Base-by-base conservation (phyloP, 2,888 invertebrate species). In the Embidobia sp. region DNA sequence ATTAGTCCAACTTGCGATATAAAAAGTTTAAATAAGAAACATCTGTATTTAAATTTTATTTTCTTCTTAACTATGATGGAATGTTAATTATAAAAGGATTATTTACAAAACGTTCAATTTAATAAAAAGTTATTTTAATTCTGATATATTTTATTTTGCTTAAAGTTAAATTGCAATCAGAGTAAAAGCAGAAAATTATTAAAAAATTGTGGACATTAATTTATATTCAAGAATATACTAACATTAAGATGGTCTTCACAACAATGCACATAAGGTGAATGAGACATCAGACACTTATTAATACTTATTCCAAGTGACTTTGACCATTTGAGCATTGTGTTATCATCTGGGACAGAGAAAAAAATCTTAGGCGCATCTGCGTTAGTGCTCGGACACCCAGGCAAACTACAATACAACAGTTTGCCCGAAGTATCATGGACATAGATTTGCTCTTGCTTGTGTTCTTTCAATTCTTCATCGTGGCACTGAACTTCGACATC, bases 201-300 rank as follows among this genome's bases (percentile, higher is more conserved):
- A n/a, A n/a, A n/a, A n/a, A n/a, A n/a, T n/a, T n/a, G n/a, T n/a
- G n/a, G n/a, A n/a, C n/a, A n/a, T n/a, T n/a, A n/a, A n/a, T n/a
- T n/a, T n/a, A n/a, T n/a, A n/a, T n/a, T n/a, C 13, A 44, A 19
- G 27, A 27, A 16, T 29, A 48, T 35, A 63, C 64, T 66, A 19
- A 66, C 66, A 35, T 66, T 31, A 44, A 66, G 53, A 53, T 66
- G 66, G 33, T 66, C 66, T n/a, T 66, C 53, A 31, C 66, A 66
- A 10, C 66, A 66, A 16, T 66, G 46, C 0, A 66, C 46, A 6
- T 11, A 19, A 19, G 66, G 55, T 6, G 19, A n/a, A 29, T 53
- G 18, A 1, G 66, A 66, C 46, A 66, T 46, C 31, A 46, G 29
- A 53, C 66, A 66, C 0, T 46, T 27, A n/a, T 46, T 18, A 7